A percentile compares a stretch with the other conserved stretches of the same genome.
These are phyloP conservation scores for Gallinago media DNA, from an alignment of 2,113 vertebrate species.

Conservation along the genomic window DNA sequence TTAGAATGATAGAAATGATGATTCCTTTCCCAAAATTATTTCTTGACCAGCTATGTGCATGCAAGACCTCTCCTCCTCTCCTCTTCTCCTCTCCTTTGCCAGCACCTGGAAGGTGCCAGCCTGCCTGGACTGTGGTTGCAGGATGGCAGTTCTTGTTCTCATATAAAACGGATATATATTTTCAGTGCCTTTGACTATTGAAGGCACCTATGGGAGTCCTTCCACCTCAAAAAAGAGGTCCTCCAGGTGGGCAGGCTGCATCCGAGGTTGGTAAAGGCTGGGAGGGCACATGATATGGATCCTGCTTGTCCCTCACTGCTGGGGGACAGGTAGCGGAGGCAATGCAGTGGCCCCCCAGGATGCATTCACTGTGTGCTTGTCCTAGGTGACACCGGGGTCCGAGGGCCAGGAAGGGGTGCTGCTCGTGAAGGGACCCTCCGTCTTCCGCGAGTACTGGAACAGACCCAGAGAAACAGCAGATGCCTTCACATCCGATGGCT, in stretches of 20 bases:
- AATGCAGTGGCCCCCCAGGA: fast-evolving
- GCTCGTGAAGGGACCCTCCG: slow-evolving; percentile 85
- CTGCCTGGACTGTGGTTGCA: background rate
- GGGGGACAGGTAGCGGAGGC: fast-evolving
- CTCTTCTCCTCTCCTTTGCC: background rate
- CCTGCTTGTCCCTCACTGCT: background rate
- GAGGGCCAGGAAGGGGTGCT: slow-evolving; percentile 91
- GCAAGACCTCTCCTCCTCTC: background rate
- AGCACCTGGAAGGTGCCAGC: background rate
- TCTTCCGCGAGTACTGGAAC: slow-evolving; percentile 95
- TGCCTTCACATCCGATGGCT: slow-evolving; percentile 87
- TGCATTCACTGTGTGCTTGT: background rate
- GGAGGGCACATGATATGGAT: fast-evolving
- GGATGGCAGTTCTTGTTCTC: background rate
- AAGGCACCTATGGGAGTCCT: background rate
- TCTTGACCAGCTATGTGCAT: background rate
- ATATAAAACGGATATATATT: fast-evolving
- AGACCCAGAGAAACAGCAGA: slow-evolving; percentile 83
- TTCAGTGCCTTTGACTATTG: background rate
- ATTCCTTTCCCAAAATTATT: background rate
- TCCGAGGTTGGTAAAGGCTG: background rate
- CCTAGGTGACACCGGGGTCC: slow-evolving; percentile 84
- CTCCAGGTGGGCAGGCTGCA: background rate
- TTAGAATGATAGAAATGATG: background rate
- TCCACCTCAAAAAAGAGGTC: background rate